A percentile compares a stretch with the other conserved stretches of the same genome.
phyloP scores from a whole-genome alignment of 2,113 vertebrate species.

The Pyrgilauda ruficollis region DNA sequence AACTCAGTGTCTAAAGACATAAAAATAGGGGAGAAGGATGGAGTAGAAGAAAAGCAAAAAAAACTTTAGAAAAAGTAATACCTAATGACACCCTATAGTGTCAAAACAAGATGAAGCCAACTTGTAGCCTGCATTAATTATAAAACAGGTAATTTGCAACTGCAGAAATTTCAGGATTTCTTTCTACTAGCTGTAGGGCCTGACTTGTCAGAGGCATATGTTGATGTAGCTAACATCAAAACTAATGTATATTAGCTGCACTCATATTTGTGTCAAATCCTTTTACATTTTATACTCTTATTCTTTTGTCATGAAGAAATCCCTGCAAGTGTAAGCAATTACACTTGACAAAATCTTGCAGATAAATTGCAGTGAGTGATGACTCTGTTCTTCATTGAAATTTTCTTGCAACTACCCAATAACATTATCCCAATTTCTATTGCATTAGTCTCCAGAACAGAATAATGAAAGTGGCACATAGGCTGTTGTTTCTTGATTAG shows the following conservation, averaged over 20 bases:
- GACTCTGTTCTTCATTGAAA: neutral
- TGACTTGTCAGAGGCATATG: constrained; percentile 28
- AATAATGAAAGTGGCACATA: neutral
- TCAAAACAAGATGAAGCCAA: neutral
- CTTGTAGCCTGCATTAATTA: neutral
- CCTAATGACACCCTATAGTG: neutral
- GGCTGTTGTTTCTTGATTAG: neutral
- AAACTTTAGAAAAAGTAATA: neutral
- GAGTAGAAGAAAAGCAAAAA: neutral
- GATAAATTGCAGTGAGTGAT: neutral
- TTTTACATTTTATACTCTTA: neutral
- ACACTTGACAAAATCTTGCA: neutral
- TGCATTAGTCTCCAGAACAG: neutral
- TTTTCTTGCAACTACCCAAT: neutral
- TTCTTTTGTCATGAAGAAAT: neutral
- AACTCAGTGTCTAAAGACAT: neutral
- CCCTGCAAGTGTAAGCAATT: neutral
- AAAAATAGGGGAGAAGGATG: neutral
- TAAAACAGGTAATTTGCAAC: neutral
- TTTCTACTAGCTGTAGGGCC: neutral
- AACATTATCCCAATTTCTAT: neutral
- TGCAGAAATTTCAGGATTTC: neutral
- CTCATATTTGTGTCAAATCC: neutral
- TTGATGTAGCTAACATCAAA: neutral
- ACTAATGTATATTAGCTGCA: neutral